Evolutionary conservation across 2,113 vertebrate genomes (phyloP).

Genomic region (Manacus vitellinus): DNA sequence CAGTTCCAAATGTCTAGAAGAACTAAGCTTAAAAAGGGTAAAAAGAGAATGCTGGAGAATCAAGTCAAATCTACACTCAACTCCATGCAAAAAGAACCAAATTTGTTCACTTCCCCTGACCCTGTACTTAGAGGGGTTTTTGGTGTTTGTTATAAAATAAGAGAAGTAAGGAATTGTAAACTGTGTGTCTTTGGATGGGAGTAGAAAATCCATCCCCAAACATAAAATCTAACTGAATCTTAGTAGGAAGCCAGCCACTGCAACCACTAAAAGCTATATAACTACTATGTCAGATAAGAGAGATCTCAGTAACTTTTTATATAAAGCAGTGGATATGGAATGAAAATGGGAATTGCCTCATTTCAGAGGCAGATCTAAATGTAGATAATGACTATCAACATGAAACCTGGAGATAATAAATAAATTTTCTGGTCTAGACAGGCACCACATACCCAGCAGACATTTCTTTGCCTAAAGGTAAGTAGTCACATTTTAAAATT

Average conservation of each 20-base stretch:
- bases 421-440: background rate
- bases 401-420: background rate
- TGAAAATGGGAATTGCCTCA: background rate
- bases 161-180: background rate
- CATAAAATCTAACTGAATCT: background rate
- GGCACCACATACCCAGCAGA: background rate
- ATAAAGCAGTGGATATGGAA: background rate
- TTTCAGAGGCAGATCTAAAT: background rate
- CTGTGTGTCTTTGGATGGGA: rapidly evolving
- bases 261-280: background rate
- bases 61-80: background rate
- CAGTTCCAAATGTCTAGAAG: background rate
- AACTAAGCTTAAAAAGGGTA: background rate
- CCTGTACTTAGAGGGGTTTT: rapidly evolving
- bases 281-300: background rate
- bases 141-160: background rate
- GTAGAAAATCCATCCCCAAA: background rate
- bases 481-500: background rate
- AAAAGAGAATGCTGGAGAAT: background rate
- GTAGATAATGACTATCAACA: background rate
- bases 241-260: background rate
- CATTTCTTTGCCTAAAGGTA: background rate
- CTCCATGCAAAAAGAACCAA: background rate
- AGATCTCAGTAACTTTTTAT: background rate
- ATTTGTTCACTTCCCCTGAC: background rate